Percentiles rank a stretch among this genome's conserved stretches.
Evolutionary conservation across 2,113 vertebrate genomes (phyloP).

Genomic region (Peromyscus polionotus): DNA sequence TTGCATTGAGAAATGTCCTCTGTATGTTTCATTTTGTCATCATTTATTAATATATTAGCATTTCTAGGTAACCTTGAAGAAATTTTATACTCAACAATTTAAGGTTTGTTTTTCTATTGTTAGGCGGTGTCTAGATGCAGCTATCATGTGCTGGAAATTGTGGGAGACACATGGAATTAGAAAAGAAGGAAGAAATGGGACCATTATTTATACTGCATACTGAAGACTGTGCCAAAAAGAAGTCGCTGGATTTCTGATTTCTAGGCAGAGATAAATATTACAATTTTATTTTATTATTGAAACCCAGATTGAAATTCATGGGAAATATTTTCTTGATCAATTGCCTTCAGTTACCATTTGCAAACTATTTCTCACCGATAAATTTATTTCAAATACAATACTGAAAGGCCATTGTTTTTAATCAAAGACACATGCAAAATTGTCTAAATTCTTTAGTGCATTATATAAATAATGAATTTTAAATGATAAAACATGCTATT

Average conservation of each 20-base stretch:
- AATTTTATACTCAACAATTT: slow-evolving; percentile 79
- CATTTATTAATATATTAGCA: slow-evolving; percentile 80
- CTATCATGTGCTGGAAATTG: neutral
- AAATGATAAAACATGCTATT: slow-evolving; percentile 5
- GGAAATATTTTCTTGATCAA: slow-evolving; percentile 58
- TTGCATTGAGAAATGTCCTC: slow-evolving; percentile 69
- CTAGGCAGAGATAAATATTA: slow-evolving; percentile 54
- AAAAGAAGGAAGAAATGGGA: slow-evolving; percentile 27
- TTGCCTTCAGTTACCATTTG: slow-evolving; percentile 49
- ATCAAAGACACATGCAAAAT: neutral
- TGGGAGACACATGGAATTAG: neutral
- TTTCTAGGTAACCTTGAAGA: slow-evolving; percentile 78
- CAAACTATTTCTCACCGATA: slow-evolving; percentile 23
- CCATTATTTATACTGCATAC: slow-evolving; percentile 61
- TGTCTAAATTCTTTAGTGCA: slow-evolving; percentile 2
- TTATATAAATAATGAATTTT: slow-evolving; percentile 19
- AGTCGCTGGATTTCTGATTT: slow-evolving; percentile 71
- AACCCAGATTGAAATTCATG: neutral
- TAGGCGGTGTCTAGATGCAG: slow-evolving; percentile 75
- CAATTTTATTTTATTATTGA: slow-evolving; percentile 65
- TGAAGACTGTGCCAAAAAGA: slow-evolving; percentile 78
- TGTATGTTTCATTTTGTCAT: slow-evolving; percentile 78
- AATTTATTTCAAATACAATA: slow-evolving; percentile 40
- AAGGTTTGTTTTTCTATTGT: slow-evolving; percentile 66
- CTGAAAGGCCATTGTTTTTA: slow-evolving; percentile 17